Conservation (phyloP, 2,888 invertebrate genomes). For the Aleiodes testaceus region DNA sequence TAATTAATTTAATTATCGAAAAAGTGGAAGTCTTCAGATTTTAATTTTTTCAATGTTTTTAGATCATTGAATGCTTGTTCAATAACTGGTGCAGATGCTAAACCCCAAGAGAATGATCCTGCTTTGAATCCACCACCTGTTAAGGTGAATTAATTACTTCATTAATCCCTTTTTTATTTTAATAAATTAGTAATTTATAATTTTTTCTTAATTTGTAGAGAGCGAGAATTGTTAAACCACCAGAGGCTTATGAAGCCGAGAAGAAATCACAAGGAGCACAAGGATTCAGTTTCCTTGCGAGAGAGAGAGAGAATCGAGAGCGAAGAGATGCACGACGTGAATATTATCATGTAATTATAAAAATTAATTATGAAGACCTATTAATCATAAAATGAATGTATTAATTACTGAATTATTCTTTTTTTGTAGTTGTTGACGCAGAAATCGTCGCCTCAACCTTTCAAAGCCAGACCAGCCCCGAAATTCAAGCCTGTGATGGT, state of each 20-base stretch:
- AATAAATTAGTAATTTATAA: neutral
- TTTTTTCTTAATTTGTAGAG: neutral
- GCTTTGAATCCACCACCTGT: constrained; percentile 5
- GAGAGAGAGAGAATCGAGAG: constrained; percentile 7
- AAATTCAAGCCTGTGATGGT: constrained; percentile 9
- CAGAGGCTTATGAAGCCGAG: neutral
- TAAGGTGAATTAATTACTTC: constrained; percentile 7
- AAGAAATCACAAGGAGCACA: neutral
- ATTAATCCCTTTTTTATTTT: neutral
- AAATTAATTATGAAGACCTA: too few relatives aligned
- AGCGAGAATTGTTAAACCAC: constrained; percentile 20
- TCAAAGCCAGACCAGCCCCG: constrained; percentile 12
- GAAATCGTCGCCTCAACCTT: constrained; percentile 6
- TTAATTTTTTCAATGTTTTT: neutral
- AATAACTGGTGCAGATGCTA: neutral
- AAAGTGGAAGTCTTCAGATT: neutral
- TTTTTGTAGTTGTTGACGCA: constrained; percentile 9
- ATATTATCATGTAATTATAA: constrained; percentile 12
- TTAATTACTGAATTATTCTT: too few relatives aligned
- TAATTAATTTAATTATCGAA: neutral
- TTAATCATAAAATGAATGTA: too few relatives aligned
- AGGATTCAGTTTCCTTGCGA: constrained; percentile 6
- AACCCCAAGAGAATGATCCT: neutral
- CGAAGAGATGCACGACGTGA: constrained; percentile 6
- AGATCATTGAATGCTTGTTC: constrained; percentile 4